phyloP scores from a whole-genome alignment of 2,113 vertebrate genomes.

The Calyptomena viridis region DNA sequence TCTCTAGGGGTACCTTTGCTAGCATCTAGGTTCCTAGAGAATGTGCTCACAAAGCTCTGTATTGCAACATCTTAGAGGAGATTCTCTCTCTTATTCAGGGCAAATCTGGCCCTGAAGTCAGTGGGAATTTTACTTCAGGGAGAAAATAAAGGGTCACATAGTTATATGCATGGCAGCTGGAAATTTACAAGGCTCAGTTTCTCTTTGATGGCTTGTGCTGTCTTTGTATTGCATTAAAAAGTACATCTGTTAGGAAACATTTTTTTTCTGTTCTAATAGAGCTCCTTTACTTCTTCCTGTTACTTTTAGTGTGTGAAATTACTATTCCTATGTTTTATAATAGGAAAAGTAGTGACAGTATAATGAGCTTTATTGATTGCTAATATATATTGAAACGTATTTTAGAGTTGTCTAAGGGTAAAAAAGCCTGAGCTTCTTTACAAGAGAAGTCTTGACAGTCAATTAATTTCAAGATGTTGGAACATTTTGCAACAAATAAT shows the following conservation, averaged over 20 bases:
- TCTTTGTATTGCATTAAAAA: not conserved
- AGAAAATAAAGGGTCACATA: not conserved
- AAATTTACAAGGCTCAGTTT: not conserved
- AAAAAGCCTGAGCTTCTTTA: not conserved
- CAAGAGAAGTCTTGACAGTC: not conserved
- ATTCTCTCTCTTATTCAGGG: not conserved
- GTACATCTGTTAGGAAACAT: not conserved
- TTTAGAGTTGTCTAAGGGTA: not conserved
- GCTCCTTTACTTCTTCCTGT: not conserved
- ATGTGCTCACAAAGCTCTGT: not conserved
- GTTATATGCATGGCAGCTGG: not conserved
- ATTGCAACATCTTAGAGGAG: not conserved
- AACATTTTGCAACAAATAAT: not conserved
- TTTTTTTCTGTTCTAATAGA: not conserved
- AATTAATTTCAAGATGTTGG: not conserved
- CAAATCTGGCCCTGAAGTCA: not conserved
- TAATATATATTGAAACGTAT: not conserved
- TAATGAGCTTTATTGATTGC: fast-evolving
- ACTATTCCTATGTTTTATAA: not conserved
- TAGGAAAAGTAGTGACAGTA: not conserved
- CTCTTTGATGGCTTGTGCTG: not conserved
- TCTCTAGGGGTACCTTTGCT: not conserved
- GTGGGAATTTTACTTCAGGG: not conserved
- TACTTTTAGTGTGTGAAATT: not conserved
- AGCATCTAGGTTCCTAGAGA: not conserved